Base-by-base conservation (phyloP, 2,113 vertebrate species). In the Tenrec ecaudatus region DNA sequence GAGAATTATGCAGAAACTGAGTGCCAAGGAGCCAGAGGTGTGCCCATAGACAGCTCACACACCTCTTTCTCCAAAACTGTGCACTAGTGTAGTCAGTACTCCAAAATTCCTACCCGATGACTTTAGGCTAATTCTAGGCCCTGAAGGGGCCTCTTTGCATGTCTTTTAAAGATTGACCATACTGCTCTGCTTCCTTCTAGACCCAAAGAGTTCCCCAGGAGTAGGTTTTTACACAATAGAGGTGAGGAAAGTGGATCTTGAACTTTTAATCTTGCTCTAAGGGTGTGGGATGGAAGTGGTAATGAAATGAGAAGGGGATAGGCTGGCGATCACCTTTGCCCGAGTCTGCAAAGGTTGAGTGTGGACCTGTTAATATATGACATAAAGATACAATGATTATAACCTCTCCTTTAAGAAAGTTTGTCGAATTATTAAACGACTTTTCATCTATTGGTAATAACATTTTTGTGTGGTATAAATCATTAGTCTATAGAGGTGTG, bases 401-500 rank as follows among this genome's bases (percentile, higher is more conserved):
- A 83, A 47, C 75, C 22, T 92, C 29, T 53, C 31, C 76, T 88
- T 64, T 25, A 91, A 38, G 68, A 96, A 88, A 82, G 47, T 7
- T 27, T 75, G n/a, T 73, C 20, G 77, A 82, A 27, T 83, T 7
- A 38, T 83, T 62, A 88, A 89, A 82, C 25, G 93, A 22, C 11
- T 86, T 86, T 91, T 82, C 40, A 15, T 79, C 3, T 23, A 58
- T 83, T 66, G 66, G 27, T 71, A 58, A 69, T 62, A n/a, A 77
- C 40, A 85, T 94, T 82, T 57, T n/a, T 82, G 68, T 85, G 40
- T 31, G 15, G 17, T 60, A 27, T 64, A 77, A 81, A 20, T 38
- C 68, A 68, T 91, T 69, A 79, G 22, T n/a, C 62, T 43, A 0
- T 53, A 57, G 25, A 84, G 23, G 25, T 66, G 64, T 66, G 7